A percentile compares a stretch with the other conserved stretches of the same genome.
Conservation (phyloP, 2,113 vertebrate species). For the Tragelaphus imberbis region DNA sequence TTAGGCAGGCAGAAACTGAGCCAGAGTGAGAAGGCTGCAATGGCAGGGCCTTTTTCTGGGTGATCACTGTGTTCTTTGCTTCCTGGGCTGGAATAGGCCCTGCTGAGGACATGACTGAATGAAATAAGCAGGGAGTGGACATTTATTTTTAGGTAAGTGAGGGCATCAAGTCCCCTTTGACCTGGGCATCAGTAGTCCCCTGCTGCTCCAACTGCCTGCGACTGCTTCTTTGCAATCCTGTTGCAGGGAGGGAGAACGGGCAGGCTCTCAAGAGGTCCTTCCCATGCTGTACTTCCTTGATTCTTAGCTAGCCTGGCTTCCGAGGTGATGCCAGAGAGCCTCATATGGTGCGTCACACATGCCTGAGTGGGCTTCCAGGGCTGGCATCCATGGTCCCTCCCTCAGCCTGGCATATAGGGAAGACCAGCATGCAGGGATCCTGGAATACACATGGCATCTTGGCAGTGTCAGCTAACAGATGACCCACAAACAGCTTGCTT, state of each 20-base stretch:
- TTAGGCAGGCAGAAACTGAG: background rate
- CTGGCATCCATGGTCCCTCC: background rate
- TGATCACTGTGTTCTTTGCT: background rate
- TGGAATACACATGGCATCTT: slow-evolving; percentile 8
- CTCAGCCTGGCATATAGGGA: slow-evolving; percentile 12
- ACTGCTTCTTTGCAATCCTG: background rate
- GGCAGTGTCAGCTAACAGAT: slow-evolving; percentile 30
- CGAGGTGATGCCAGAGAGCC: background rate
- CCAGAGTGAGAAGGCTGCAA: background rate
- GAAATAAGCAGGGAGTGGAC: too few relatives aligned
- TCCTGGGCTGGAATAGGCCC: background rate
- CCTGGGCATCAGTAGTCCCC: background rate
- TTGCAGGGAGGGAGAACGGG: background rate
- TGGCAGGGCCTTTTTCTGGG: background rate
- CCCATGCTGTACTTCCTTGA: background rate
- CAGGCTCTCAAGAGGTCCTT: background rate
- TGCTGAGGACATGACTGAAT: background rate
- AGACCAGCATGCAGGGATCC: background rate
- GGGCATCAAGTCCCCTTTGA: background rate
- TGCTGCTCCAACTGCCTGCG: background rate
- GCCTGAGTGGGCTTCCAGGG: background rate
- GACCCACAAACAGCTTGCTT: slow-evolving; percentile 44
- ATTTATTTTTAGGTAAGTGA: background rate
- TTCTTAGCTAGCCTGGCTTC: background rate
- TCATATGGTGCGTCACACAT: background rate